These are phyloP conservation scores for Reinhardtius hippoglossoides DNA, from an alignment of 2,113 vertebrate species.

Conservation along the genomic window DNA sequence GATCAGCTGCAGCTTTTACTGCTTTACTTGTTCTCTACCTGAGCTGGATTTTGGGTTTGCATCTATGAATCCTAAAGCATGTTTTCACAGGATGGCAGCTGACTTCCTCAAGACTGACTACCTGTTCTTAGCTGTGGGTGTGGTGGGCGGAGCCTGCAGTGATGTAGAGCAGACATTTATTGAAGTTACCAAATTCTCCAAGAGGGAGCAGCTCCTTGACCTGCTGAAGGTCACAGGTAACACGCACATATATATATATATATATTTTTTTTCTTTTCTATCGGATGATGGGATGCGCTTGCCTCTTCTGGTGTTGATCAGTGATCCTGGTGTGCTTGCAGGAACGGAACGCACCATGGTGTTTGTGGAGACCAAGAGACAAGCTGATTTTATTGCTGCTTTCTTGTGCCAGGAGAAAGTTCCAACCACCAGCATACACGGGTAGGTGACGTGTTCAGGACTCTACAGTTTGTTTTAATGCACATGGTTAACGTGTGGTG, in stretches of 20 bases:
- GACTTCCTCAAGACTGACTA: slow-evolving; percentile 90
- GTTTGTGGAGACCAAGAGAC: slow-evolving; percentile 94
- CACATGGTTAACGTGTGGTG: neutral
- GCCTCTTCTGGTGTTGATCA: neutral
- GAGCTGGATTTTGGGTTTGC: neutral
- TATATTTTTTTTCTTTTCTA: too few relatives aligned
- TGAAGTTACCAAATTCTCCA: slow-evolving; percentile 87
- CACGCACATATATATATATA: too few relatives aligned
- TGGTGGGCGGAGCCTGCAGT: slow-evolving; percentile 91
- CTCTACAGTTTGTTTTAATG: neutral
- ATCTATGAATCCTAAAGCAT: neutral
- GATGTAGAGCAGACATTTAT: slow-evolving; percentile 91
- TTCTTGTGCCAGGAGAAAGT: slow-evolving; percentile 93
- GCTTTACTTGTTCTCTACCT: fast-evolving
- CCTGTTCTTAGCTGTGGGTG: slow-evolving; percentile 92
- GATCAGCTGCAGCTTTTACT: fast-evolving
- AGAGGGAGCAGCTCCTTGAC: slow-evolving; percentile 90
- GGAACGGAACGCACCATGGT: slow-evolving; percentile 91
- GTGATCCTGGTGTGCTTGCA: slow-evolving; percentile 53
- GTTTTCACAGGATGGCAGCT: slow-evolving; percentile 84
- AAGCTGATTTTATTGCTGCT: slow-evolving; percentile 92
- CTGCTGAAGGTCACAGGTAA: slow-evolving; percentile 87
- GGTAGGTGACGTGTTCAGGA: slow-evolving; percentile 75
- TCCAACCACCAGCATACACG: slow-evolving; percentile 94
- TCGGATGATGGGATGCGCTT: too few relatives aligned